Percentiles rank a stretch among this genome's conserved stretches.
phyloP scores from a whole-genome alignment of 1,140 invertebrate species.

The Thereuonema tuberculata region DNA sequence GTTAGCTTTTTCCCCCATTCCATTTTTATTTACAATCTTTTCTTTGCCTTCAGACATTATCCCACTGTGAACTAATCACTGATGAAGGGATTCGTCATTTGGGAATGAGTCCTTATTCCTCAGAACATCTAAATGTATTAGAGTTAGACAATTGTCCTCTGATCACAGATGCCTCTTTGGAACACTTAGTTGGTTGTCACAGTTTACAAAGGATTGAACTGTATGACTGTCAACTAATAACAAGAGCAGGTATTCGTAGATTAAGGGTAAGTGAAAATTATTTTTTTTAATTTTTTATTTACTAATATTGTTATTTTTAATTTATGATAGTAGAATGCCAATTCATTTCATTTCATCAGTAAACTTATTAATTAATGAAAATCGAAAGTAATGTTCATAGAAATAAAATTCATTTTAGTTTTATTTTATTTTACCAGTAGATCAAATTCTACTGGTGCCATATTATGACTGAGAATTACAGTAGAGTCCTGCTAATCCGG shows the following conservation, averaged over 20 bases:
- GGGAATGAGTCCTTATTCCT: constrained; percentile 77
- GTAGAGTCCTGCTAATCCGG: no score
- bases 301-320: constrained; percentile 4
- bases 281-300: background rate
- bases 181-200: constrained; percentile 85
- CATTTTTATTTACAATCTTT: no score
- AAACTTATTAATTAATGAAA: no score
- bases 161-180: constrained; percentile 94
- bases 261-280: constrained; percentile 53
- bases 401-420: no score
- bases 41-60: constrained; percentile 59
- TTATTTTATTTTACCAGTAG: no score
- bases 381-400: no score
- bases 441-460: no score
- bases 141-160: constrained; percentile 98
- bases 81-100: constrained; percentile 94
- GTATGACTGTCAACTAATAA: constrained; percentile 98
- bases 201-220: constrained; percentile 92
- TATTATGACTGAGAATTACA: no score
- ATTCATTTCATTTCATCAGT: no score
- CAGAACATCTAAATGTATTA: constrained; percentile 78
- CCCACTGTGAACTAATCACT: constrained; percentile 96
- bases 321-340: background rate
- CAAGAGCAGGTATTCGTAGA: constrained; percentile 85
- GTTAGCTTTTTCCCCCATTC: no score